Evolutionary conservation across 2,888 invertebrate genomes (phyloP), one percentile per base, ranked within the genome.

Genomic region (Drosophila anomalipes): DNA sequence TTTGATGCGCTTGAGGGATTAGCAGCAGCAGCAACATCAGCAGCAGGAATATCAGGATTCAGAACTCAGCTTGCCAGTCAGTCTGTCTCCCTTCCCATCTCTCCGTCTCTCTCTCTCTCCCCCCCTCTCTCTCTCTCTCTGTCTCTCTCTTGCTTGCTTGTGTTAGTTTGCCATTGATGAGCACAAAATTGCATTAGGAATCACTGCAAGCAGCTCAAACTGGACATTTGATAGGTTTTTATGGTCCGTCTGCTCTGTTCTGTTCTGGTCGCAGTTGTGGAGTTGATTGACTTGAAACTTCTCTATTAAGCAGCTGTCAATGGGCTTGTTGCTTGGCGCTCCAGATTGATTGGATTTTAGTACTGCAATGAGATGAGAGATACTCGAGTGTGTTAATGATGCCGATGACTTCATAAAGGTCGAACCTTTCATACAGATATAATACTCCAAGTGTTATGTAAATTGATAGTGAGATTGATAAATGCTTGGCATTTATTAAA

Each of bases 1-100:
- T 64, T 57, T 86, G 82, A 79, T 83, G 71, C 83, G 86, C 85
- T 86, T 79, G 73, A 83, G 79, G 88, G 84, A 85, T 85, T 85
- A 83, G 58, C 63, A 77, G 62, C 64, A 69, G 54, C 65, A 65
- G 49, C 65, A 65, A 51, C 59, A 59, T 44, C 61, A 35, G 32
- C 49, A 62, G 65, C 78, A 33, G 63, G 22, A 54, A 56, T 60
- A 59, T 63, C 30, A 61, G 60, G 32, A 63, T 39, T 14, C 35
- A 30, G 51, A 19, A 30, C n/a, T 57, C 30, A 39, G 14, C 19
- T 56, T 19, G 19, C 19, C 10, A 39, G 41, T 51, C 19, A 26
- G 4, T 30, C 28, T 19, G 19, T n/a, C 39, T 16, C 39, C 10
- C 16, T 22, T 12, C 10, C 41, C 16, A 22, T 30, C n/a, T 52